Evolutionary conservation across 2,797 vertebrate genomes (phyloP), one percentile per base, ranked within the genome.

Genomic region (Petrocephalus sullivani): DNA sequence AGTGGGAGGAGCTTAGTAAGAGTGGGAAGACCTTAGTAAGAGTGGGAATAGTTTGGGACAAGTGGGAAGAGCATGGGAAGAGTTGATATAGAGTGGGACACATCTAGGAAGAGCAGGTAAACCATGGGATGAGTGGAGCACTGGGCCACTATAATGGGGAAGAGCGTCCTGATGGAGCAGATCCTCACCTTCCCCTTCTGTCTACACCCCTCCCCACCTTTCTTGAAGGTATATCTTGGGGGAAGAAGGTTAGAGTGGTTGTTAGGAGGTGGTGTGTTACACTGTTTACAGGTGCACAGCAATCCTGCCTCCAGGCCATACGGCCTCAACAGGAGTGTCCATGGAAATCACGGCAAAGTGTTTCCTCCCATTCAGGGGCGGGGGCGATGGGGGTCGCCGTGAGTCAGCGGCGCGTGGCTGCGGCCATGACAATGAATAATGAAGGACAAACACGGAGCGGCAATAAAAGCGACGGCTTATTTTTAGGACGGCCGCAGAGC

Each of bases 401-500:
- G 19, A 64, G 58, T 87, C 33, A 64, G 54, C 19, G 41, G 51
- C 28, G 41, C 28, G 23, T 54, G 64, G 61, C 41, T 87, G 86
- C 10, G 23, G 10, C 21, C 64, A 81, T 71, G 6, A 51, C 16
- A 8, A 82, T 64, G 21, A 87, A 75, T 87, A 87, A 56, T 75
- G 60, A 37, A 71, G 86, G 46, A 75, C 41, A 75, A 87, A 87
- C 64, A 56, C 23, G 23, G 51, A 49, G 85, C 9, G 57, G 16
- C 85, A 23, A 46, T 87, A 87, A 87, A 64, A 87, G n/a, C 41
- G 14, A 23, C 71, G 71, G 19, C 58, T 71, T 61, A 75, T 71
- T 78, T 71, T 87, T 78, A 56, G 21, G 64, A 64, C 0, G 86
- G 64, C 67, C 9, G 58, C 23, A 28, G 54, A 78, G 46, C 12